phyloP scores from a whole-genome alignment of 2,888 invertebrate genomes.

The Imbricaverruca yamaguchii region DNA sequence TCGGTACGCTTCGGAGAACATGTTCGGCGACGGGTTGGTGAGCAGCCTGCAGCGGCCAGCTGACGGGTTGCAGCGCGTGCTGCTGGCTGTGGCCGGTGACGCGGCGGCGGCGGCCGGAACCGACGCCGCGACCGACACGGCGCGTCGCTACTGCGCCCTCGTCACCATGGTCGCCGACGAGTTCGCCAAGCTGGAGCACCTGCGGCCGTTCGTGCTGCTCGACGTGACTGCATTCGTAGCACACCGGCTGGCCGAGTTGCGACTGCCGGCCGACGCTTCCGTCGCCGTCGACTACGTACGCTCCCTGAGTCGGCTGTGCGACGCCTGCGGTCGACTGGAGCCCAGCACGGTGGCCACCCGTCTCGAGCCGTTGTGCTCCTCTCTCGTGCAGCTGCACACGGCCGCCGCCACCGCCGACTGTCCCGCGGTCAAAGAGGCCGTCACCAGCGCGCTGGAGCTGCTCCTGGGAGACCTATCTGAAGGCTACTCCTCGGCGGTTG shows the following conservation, averaged over 20 bases:
- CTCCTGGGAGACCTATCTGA: not conserved
- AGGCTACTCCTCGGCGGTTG: not conserved
- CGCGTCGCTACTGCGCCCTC: not conserved
- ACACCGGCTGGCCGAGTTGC: not conserved
- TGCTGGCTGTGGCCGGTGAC: not conserved
- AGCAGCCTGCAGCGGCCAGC: not conserved
- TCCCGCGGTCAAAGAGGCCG: not conserved
- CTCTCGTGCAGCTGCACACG: not conserved
- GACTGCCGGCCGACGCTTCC: not conserved
- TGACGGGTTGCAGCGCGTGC: not conserved
- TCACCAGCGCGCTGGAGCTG: not conserved
- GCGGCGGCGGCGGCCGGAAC: not conserved
- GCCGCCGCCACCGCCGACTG: not conserved
- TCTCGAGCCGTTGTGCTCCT: not conserved
- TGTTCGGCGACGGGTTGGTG: not conserved
- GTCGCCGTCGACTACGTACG: not conserved
- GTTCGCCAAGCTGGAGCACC: not conserved
- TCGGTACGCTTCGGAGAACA: not conserved
- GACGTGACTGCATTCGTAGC: not conserved
- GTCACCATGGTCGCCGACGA: not conserved
- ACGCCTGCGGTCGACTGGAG: not conserved
- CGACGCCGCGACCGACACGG: not conserved
- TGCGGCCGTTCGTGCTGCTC: not conserved
- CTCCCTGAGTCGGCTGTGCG: not conserved
- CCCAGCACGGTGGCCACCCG: not conserved